Percentiles rank a stretch among this genome's conserved stretches.
These are phyloP conservation scores for Macrotis lagotis DNA, from an alignment of 2,113 vertebrate genomes.

Conservation along the genomic window DNA sequence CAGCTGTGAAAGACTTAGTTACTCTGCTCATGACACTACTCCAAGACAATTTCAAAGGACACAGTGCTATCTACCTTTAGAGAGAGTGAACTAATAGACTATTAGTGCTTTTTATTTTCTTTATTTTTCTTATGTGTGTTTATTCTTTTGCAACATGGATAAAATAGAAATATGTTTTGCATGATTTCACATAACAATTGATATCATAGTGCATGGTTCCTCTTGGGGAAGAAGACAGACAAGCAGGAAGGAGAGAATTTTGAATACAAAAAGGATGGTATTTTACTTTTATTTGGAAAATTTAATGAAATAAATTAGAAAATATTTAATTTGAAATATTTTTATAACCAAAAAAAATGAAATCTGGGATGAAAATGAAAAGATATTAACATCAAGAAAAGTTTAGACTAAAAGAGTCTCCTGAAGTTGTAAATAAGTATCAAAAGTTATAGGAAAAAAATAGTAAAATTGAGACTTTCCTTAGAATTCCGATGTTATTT, in stretches of 20 bases:
- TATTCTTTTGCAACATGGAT: background rate
- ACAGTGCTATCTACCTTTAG: background rate
- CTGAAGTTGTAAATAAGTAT: background rate
- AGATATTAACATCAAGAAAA: background rate
- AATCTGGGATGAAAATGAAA: background rate
- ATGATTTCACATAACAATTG: background rate
- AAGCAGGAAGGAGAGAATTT: background rate
- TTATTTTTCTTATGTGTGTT: background rate
- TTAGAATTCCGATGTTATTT: background rate
- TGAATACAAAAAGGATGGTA: background rate
- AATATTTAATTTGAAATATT: background rate
- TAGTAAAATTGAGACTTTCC: background rate
- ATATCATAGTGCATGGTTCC: background rate
- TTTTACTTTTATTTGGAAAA: background rate
- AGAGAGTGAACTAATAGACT: background rate
- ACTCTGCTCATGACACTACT: background rate
- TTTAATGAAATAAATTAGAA: background rate
- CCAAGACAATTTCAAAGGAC: background rate
- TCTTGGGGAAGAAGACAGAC: background rate
- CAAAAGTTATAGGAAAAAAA: background rate
- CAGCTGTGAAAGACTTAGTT: background rate
- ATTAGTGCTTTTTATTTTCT: background rate
- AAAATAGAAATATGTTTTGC: background rate
- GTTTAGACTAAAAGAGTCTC: background rate
- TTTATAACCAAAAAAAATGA: background rate